phyloP scores from a whole-genome alignment of 2,113 vertebrate genomes.

The Marmota flaviventris region DNA sequence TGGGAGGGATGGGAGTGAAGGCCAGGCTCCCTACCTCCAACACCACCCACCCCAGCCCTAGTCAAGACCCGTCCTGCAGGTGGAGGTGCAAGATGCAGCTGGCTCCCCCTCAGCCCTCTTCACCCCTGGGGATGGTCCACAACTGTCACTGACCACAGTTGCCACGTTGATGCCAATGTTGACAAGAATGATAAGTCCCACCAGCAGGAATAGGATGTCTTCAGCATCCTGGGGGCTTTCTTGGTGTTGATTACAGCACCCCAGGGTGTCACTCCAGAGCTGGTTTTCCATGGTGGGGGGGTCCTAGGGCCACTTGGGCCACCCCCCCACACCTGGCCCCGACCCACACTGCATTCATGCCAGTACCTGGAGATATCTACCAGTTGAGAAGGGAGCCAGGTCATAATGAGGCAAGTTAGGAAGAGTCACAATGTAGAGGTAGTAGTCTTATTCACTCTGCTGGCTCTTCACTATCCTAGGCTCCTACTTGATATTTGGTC shows the following conservation, averaged over 20 bases:
- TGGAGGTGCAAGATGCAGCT: neutral
- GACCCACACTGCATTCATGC: conserved; percentile 51
- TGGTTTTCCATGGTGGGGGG: conserved; percentile 78
- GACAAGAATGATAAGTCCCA: conserved; percentile 75
- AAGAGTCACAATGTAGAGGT: conserved; percentile 69
- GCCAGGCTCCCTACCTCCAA: neutral
- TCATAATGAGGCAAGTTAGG: conserved; percentile 71
- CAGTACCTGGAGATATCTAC: neutral
- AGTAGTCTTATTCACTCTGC: neutral
- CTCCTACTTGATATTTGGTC: neutral
- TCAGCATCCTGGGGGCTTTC: conserved; percentile 54
- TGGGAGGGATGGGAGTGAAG: conserved; percentile 5
- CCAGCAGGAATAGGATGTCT: conserved; percentile 73
- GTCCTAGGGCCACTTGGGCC: conserved; percentile 74
- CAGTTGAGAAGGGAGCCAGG: neutral
- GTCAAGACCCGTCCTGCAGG: neutral
- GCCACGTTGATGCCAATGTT: conserved; percentile 75
- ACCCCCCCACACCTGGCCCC: conserved; percentile 24
- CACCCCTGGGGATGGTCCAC: neutral
- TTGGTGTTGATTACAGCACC: conserved; percentile 58
- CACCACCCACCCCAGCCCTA: neutral
- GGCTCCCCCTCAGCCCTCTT: neutral
- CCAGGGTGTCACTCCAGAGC: conserved; percentile 22
- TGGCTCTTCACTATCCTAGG: neutral
- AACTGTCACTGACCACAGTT: conserved; percentile 70